phyloP scores from a whole-genome alignment of 2,888 invertebrate genomes.

The Archaeoteleia sp. region DNA sequence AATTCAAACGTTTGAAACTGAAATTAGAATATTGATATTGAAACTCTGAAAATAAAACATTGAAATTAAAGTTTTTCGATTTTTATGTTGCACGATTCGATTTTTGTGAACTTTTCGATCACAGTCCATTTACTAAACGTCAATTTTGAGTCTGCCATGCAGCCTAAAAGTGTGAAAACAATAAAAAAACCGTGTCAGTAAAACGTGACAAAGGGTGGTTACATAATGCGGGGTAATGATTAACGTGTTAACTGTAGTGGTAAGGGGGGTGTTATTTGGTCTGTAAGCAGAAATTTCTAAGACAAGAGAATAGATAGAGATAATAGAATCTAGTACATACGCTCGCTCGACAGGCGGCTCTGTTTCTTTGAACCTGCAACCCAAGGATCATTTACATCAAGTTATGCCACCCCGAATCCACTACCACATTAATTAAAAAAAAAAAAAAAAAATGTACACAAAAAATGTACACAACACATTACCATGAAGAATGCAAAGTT shows the following conservation, averaged over 20 bases:
- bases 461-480: constrained; percentile 67
- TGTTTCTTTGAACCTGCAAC: constrained; percentile 90
- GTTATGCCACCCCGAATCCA: constrained; percentile 61
- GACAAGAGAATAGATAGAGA: constrained; percentile 68
- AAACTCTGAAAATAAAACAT: no score
- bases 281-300: constrained; percentile 55
- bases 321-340: constrained; percentile 82
- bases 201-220: neutral
- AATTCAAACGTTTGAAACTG: no score
- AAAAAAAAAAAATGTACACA: no score
- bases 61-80: no score
- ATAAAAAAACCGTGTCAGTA: constrained; percentile 3
- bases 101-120: no score
- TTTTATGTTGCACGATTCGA: no score
- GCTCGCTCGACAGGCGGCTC: constrained; percentile 89
- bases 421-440: constrained; percentile 50
- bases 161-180: neutral
- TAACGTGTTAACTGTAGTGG: constrained; percentile 48
- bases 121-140: no score
- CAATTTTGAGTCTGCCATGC: constrained; percentile 15
- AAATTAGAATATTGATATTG: no score
- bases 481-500: constrained; percentile 19
- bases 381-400: constrained; percentile 72
- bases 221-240: constrained; percentile 2
- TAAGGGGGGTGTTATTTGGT: constrained; percentile 56